phyloP scores from a whole-genome alignment of 2,113 vertebrate species.

The Pseudopodoces humilis region DNA sequence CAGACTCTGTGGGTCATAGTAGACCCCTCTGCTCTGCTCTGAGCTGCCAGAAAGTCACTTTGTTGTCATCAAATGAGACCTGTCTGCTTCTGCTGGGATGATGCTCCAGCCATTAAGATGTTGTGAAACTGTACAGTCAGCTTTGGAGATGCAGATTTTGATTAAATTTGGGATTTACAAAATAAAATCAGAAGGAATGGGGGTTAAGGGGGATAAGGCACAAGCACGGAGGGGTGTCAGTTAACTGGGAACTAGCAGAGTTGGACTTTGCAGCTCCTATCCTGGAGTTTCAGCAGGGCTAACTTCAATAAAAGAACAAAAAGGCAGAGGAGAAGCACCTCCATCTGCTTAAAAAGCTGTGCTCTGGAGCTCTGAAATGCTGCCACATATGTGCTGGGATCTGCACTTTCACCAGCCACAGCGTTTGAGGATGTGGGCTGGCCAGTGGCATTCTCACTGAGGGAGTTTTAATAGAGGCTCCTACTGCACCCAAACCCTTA shows the following conservation, averaged over 20 bases:
- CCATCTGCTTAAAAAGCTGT: background rate
- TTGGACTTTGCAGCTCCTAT: background rate
- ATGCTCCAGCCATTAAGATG: background rate
- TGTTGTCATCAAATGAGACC: background rate
- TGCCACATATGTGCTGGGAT: fast-evolving
- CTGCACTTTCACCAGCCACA: background rate
- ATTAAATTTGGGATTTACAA: background rate
- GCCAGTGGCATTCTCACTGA: background rate
- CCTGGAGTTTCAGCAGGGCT: background rate
- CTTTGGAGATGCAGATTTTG: background rate
- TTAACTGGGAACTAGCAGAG: background rate
- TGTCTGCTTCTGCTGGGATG: background rate
- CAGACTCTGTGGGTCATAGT: background rate
- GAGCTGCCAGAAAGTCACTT: background rate
- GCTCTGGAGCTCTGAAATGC: background rate
- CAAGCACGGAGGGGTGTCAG: background rate
- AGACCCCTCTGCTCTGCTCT: fast-evolving
- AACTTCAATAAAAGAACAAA: background rate
- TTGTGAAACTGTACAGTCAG: background rate
- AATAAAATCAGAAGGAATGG: background rate
- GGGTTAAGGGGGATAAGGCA: background rate
- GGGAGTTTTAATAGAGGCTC: background rate
- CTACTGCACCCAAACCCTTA: background rate
- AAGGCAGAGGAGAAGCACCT: background rate
- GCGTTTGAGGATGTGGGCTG: background rate